Percentiles rank a stretch among this genome's conserved stretches.
phyloP scores from a whole-genome alignment of 1,140 invertebrate species.

The Heliconius hermathena region DNA sequence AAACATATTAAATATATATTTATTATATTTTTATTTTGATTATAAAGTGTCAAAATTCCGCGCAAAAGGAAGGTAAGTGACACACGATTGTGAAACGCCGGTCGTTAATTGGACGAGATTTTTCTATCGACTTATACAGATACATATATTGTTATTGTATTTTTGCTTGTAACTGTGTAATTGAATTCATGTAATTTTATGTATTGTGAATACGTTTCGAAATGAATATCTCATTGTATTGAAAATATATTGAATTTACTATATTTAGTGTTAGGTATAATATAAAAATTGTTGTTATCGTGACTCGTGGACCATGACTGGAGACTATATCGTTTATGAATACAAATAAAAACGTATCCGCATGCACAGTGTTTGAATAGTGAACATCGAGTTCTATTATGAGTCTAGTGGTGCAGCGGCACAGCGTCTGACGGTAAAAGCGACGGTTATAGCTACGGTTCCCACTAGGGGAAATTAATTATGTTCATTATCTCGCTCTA shows the following conservation, averaged over 20 bases:
- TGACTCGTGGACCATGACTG: conserved; percentile 9
- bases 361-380: not conserved
- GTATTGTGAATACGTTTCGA: too few species aligned
- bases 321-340: not conserved
- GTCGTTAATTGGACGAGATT: conserved; percentile 8
- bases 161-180: not conserved
- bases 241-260: not conserved
- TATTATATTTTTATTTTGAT: conserved; percentile 39
- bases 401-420: not conserved
- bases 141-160: not conserved
- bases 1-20: conserved; percentile 29
- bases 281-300: conserved; percentile 16
- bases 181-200: not conserved
- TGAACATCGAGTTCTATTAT: not conserved
- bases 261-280: not conserved
- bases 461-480: too few species aligned
- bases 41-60: conserved; percentile 65
- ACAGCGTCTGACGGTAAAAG: too few species aligned
- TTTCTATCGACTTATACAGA: not conserved
- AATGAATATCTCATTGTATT: not conserved
- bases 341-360: not conserved
- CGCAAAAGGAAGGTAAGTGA: conserved; percentile 76
- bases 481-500: too few species aligned
- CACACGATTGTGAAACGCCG: conserved; percentile 25
- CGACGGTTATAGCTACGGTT: too few species aligned